A percentile compares a stretch with the other conserved stretches of the same genome.
These are phyloP conservation scores for Odobenus rosmarus DNA, from an alignment of 2,113 vertebrate species.

Conservation along the genomic window DNA sequence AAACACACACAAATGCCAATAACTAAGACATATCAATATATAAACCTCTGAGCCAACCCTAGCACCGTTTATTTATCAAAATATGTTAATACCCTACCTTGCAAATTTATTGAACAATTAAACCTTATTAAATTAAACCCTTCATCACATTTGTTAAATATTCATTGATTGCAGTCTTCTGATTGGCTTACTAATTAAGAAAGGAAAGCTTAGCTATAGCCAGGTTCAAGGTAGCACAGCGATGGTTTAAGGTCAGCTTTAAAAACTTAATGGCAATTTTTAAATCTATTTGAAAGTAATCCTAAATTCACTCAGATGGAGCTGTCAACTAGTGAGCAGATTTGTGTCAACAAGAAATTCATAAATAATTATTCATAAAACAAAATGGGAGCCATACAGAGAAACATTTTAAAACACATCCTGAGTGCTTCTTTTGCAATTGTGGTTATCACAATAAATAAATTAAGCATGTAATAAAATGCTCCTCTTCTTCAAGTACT, in stretches of 20 bases:
- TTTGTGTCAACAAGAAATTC: constrained; percentile 65
- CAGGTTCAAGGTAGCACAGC: constrained; percentile 81
- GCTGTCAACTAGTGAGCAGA: constrained; percentile 62
- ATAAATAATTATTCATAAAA: constrained; percentile 78
- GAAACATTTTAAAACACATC: constrained; percentile 83
- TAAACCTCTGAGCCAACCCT: constrained; percentile 83
- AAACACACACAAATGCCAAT: constrained; percentile 85
- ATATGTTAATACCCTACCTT: constrained; percentile 79
- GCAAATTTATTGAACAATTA: constrained; percentile 79
- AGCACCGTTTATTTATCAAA: constrained; percentile 83
- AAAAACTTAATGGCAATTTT: constrained; percentile 74
- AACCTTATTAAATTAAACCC: constrained; percentile 77
- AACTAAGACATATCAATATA: constrained; percentile 83
- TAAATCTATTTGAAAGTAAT: constrained; percentile 66
- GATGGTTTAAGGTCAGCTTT: constrained; percentile 76
- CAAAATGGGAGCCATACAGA: constrained; percentile 75
- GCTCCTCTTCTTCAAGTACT: constrained; percentile 79
- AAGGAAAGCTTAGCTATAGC: constrained; percentile 63
- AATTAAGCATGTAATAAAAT: constrained; percentile 79
- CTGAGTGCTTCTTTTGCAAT: constrained; percentile 79
- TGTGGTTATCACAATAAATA: constrained; percentile 77
- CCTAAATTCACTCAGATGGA: constrained; percentile 68
- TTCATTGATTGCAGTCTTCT: constrained; percentile 79
- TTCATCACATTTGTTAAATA: constrained; percentile 79
- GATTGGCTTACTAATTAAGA: constrained; percentile 75